Conservation (phyloP, 2,113 vertebrate genomes). For the Neotoma lepida region DNA sequence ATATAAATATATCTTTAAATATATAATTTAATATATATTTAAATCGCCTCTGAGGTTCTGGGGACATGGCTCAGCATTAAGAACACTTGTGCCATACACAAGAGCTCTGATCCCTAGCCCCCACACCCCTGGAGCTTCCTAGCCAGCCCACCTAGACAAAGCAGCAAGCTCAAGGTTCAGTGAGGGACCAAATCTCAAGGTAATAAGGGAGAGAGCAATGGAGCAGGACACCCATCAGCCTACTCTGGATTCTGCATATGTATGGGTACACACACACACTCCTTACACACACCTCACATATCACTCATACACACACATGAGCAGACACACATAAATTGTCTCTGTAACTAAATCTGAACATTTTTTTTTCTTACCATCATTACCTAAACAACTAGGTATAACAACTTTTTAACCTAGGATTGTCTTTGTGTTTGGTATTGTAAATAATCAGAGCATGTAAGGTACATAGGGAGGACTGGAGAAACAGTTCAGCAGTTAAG, state of each 20-base stretch:
- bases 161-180: neutral
- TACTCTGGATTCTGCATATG: neutral
- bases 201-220: neutral
- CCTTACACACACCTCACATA: neutral
- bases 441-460: neutral
- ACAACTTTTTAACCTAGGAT: neutral
- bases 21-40: no score
- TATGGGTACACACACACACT: no score
- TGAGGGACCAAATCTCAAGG: neutral
- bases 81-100: no score
- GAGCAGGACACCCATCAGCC: neutral
- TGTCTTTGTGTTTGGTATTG: neutral
- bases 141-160: neutral
- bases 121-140: neutral
- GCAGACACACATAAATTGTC: neutral
- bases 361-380: neutral
- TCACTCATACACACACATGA: neutral
- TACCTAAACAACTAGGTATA: neutral
- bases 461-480: neutral
- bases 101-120: neutral
- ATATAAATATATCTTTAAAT: no score
- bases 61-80: neutral
- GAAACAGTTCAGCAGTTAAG: neutral
- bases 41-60: neutral
- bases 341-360: neutral